Conservation (phyloP, 2,888 invertebrate species). For the Lasioglossum morio region DNA sequence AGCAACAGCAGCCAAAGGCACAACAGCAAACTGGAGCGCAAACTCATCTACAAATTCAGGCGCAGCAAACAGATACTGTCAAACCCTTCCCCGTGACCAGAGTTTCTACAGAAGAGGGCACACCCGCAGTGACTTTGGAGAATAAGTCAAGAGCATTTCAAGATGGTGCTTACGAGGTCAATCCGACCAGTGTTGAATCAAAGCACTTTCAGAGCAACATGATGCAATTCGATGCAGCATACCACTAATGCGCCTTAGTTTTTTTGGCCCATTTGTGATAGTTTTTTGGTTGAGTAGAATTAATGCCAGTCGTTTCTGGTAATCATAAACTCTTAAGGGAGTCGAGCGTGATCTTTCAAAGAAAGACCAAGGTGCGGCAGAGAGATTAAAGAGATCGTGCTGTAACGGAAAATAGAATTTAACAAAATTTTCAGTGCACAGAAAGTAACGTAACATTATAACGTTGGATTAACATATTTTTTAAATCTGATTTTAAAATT, state of each 20-base stretch:
- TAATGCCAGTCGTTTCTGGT: slow-evolving; percentile 45
- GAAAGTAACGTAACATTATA: not conserved
- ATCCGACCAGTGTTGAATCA: slow-evolving; percentile 68
- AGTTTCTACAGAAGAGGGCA: slow-evolving; percentile 43
- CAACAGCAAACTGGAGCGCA: slow-evolving; percentile 71
- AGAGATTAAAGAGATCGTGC: slow-evolving; percentile 43
- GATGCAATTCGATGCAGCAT: slow-evolving; percentile 83
- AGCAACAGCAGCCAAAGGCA: slow-evolving; percentile 78
- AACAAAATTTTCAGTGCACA: not conserved
- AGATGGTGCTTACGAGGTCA: slow-evolving; percentile 76
- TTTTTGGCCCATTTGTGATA: slow-evolving; percentile 60
- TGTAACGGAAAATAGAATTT: slow-evolving; percentile 29
- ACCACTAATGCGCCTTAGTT: slow-evolving; percentile 80
- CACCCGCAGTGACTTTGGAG: slow-evolving; percentile 54
- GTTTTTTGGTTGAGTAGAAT: slow-evolving; percentile 56
- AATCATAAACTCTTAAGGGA: slow-evolving; percentile 27
- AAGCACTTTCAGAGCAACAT: slow-evolving; percentile 80
- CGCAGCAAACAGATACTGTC: slow-evolving; percentile 51
- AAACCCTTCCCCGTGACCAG: slow-evolving; percentile 45
- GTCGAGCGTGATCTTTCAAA: slow-evolving; percentile 34
- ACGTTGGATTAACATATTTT: not conserved
- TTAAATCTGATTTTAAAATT: not conserved
- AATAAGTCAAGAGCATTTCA: slow-evolving; percentile 79
- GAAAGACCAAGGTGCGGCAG: slow-evolving; percentile 33
- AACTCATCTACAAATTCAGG: slow-evolving; percentile 63